Conservation (phyloP, 2,113 vertebrate species). For the Polypterus senegalus region DNA sequence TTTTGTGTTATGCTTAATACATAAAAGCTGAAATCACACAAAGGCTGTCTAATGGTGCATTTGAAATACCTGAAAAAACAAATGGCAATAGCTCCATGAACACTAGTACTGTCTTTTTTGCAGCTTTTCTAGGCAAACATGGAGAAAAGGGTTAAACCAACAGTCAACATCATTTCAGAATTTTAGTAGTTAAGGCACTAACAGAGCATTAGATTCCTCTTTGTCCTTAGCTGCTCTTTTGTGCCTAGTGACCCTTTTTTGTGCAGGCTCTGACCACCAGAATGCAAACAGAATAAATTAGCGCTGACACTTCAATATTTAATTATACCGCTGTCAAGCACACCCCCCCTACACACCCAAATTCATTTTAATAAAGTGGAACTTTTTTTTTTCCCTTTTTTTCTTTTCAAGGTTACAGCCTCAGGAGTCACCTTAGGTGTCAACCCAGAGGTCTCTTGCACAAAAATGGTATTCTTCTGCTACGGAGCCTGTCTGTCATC, state of each 20-base stretch:
- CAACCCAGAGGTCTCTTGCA: constrained; percentile 68
- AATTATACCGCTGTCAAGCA: constrained; percentile 99
- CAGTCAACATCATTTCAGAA: not conserved
- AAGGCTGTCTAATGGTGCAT: too few relatives aligned
- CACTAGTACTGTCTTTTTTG: too few relatives aligned
- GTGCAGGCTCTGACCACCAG: constrained; percentile 80
- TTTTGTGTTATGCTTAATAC: too few relatives aligned
- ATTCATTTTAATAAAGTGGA: constrained; percentile 99
- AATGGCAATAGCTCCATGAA: too few relatives aligned
- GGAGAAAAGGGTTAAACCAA: not conserved
- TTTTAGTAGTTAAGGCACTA: not conserved
- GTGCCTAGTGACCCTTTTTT: constrained; percentile 57
- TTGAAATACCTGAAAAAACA: too few relatives aligned
- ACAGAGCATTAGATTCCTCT: constrained; percentile 12
- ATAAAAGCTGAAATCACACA: too few relatives aligned
- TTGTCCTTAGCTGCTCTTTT: constrained; percentile 59
- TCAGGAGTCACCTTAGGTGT: constrained; percentile 91
- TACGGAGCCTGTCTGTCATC: constrained; percentile 56
- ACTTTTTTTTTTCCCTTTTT: constrained; percentile 51
- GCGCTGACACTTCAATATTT: constrained; percentile 97
- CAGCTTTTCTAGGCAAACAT: not conserved
- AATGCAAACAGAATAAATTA: constrained; percentile 93
- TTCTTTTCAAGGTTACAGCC: constrained; percentile 87
- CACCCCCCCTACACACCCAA: constrained; percentile 75
- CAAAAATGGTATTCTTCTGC: constrained; percentile 54